phyloP scores from a whole-genome alignment of 1,140 invertebrate genomes.

The Acromyrmex charruanus region DNA sequence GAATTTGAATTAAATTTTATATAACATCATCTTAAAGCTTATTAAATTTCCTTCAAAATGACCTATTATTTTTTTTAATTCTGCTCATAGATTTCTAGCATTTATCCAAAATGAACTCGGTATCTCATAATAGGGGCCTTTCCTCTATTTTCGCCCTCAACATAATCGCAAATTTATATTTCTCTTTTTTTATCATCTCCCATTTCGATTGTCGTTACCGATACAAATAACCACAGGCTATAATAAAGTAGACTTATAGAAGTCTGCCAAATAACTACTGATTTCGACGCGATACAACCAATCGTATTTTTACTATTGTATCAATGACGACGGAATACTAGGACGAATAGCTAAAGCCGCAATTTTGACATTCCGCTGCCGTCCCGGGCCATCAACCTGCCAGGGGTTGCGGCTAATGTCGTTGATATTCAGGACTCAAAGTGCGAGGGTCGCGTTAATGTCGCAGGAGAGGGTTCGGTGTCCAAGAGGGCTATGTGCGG shows the following conservation, averaged over 20 bases:
- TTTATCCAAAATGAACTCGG: too few relatives aligned
- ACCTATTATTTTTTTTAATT: too few relatives aligned
- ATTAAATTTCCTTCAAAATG: too few relatives aligned
- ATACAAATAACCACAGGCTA: neutral
- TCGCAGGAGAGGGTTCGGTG: constrained; percentile 65
- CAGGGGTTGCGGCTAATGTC: constrained; percentile 75
- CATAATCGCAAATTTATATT: neutral
- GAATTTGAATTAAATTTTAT: too few relatives aligned
- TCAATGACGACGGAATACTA: constrained; percentile 40
- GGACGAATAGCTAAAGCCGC: constrained; percentile 14
- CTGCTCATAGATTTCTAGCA: too few relatives aligned
- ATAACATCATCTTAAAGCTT: too few relatives aligned
- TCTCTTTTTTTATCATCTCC: neutral
- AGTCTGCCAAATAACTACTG: neutral
- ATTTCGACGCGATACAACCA: neutral
- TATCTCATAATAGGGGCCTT: too few relatives aligned
- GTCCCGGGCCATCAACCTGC: constrained; percentile 66
- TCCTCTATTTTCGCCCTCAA: neutral
- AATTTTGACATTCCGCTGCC: constrained; percentile 71
- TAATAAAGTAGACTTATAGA: too few relatives aligned
- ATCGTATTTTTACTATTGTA: constrained; percentile 34
- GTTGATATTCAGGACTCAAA: constrained; percentile 81
- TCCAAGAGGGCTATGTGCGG: constrained; percentile 56
- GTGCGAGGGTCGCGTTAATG: constrained; percentile 79
- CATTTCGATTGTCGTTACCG: neutral